Evolutionary conservation across 2,888 invertebrate genomes (phyloP).

Genomic region (Pedicia rivosa): DNA sequence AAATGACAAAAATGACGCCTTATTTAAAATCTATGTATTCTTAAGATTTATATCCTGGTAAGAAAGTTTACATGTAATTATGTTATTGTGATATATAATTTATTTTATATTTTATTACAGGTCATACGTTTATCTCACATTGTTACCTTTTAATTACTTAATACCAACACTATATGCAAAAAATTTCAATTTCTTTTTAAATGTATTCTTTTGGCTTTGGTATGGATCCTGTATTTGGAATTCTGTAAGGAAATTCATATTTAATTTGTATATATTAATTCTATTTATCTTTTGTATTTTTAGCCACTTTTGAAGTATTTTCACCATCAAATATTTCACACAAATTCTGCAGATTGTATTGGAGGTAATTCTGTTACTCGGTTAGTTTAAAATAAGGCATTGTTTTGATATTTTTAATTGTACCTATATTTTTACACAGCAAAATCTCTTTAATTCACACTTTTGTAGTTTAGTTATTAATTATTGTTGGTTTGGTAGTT

Average conservation of each 20-base stretch:
- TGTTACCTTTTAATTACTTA: constrained; percentile 28
- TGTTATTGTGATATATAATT: neutral
- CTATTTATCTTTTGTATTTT: neutral
- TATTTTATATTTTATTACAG: constrained; percentile 11
- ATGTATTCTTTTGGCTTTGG: constrained; percentile 27
- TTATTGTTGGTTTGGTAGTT: too few species aligned
- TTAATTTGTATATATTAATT: neutral
- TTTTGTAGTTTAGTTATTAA: too few species aligned
- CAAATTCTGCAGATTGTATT: constrained; percentile 22
- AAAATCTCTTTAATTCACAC: too few species aligned
- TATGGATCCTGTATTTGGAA: constrained; percentile 30
- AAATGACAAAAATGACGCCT: constrained; percentile 22
- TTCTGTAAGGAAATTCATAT: constrained; percentile 14
- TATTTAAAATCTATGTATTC: constrained; percentile 26
- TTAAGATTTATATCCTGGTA: constrained; percentile 27
- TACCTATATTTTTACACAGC: too few species aligned
- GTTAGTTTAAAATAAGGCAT: constrained; percentile 12
- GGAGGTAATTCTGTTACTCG: constrained; percentile 29
- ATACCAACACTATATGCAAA: constrained; percentile 29
- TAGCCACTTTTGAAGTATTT: constrained; percentile 27
- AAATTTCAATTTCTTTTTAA: constrained; percentile 26
- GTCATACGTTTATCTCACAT: constrained; percentile 26
- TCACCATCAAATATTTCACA: constrained; percentile 30
- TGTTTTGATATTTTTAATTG: neutral
- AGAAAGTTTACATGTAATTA: neutral